Evolutionary conservation across 2,888 invertebrate genomes (phyloP).

Genomic region (Trichopoda pennipes): DNA sequence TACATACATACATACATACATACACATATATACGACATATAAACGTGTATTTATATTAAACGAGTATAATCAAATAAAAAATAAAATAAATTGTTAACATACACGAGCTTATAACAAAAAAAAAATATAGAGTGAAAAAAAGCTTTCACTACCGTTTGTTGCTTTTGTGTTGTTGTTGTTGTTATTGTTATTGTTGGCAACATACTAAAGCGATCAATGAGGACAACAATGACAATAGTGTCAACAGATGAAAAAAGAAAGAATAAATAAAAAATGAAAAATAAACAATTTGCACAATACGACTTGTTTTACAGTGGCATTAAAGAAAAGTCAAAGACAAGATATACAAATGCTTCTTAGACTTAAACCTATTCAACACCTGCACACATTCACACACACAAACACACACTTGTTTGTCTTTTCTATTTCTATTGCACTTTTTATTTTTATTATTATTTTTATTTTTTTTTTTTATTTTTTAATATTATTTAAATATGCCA

Average conservation of each 20-base stretch:
- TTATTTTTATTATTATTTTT: conserved; percentile 1
- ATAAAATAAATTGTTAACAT: neutral
- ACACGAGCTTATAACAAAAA: neutral
- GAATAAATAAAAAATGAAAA: conserved; percentile 40
- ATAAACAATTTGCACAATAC: conserved; percentile 66
- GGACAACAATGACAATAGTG: conserved; percentile 62
- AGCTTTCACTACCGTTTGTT: conserved; percentile 58
- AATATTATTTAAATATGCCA: conserved; percentile 56
- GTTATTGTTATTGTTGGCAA: conserved; percentile 12
- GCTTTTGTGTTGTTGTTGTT: neutral
- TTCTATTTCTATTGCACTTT: conserved; percentile 47
- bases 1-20: neutral
- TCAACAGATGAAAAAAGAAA: conserved; percentile 16
- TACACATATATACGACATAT: neutral
- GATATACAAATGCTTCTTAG: neutral
- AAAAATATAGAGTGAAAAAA: conserved; percentile 19
- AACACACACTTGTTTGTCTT: conserved; percentile 28
- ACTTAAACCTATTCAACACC: conserved; percentile 13
- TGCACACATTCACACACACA: conserved; percentile 13
- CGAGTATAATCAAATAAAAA: no score
- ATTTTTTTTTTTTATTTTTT: conserved; percentile 16
- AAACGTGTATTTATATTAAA: neutral
- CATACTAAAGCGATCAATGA: conserved; percentile 55
- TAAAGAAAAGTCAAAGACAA: conserved; percentile 59
- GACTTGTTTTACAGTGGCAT: conserved; percentile 51